A percentile compares a stretch with the other conserved stretches of the same genome.
Conservation (phyloP, 2,888 invertebrate genomes). For the Nomada goodeniana region DNA sequence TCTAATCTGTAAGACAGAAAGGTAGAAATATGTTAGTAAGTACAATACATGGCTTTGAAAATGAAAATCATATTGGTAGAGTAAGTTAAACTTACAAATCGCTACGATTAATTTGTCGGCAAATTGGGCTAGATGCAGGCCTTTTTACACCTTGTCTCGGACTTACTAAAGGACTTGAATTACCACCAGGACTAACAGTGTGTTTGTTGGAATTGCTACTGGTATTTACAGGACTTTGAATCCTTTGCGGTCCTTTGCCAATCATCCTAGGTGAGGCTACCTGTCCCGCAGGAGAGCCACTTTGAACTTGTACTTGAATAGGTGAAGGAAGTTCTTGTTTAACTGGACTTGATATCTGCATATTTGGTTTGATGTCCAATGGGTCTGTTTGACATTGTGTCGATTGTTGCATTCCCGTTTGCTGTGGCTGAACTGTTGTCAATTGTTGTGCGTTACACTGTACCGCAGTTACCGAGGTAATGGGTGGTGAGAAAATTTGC, state of each 20-base stretch:
- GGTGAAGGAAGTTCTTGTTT: constrained; percentile 80
- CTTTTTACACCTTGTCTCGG: constrained; percentile 82
- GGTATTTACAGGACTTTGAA: constrained; percentile 74
- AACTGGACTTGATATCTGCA: constrained; percentile 76
- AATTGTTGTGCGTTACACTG: constrained; percentile 70
- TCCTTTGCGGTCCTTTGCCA: constrained; percentile 71
- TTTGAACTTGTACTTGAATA: constrained; percentile 76
- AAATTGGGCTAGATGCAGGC: constrained; percentile 81
- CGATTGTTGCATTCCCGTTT: constrained; percentile 76
- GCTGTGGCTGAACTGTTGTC: constrained; percentile 62
- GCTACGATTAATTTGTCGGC: constrained; percentile 80
- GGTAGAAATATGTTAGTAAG: constrained; percentile 7
- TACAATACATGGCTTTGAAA: background rate
- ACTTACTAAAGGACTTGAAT: constrained; percentile 72
- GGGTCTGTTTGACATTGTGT: constrained; percentile 82
- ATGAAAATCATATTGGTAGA: constrained; percentile 2
- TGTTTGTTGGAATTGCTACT: constrained; percentile 68
- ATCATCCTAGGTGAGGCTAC: constrained; percentile 75
- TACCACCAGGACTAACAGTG: constrained; percentile 75
- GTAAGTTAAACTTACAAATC: constrained; percentile 80
- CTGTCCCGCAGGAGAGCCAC: constrained; percentile 78
- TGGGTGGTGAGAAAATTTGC: constrained; percentile 74
- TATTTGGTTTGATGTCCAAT: constrained; percentile 78
- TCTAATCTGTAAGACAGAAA: constrained; percentile 87
- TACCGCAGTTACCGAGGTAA: constrained; percentile 61